Percentiles rank a stretch among this genome's conserved stretches.
Conservation (phyloP, 2,888 invertebrate species). For the Conomelus anceps region DNA sequence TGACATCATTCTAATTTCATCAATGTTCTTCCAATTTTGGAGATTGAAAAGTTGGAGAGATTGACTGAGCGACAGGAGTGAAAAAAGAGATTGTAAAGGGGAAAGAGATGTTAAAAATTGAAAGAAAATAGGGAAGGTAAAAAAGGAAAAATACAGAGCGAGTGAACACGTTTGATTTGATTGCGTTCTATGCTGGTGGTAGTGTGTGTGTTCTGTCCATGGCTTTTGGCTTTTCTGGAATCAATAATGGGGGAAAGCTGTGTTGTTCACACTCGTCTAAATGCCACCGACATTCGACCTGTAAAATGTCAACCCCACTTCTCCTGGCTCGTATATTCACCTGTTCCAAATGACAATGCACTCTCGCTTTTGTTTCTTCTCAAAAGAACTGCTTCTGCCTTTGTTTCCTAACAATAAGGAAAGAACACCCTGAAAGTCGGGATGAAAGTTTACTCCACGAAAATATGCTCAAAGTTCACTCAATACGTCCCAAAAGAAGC, state of each 20-base stretch:
- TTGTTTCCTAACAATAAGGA: background rate
- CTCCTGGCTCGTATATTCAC: background rate
- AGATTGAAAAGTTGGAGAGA: background rate
- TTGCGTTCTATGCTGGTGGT: background rate
- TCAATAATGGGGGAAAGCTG: background rate
- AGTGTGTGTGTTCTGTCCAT: background rate
- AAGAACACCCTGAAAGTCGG: background rate
- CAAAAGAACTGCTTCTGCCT: background rate
- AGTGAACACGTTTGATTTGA: background rate
- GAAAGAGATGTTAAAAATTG: background rate
- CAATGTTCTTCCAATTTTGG: background rate
- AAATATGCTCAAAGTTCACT: background rate
- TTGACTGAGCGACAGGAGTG: background rate
- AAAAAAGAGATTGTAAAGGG: background rate
- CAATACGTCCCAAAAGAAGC: background rate
- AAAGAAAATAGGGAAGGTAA: too few species aligned
- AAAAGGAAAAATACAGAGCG: too few species aligned
- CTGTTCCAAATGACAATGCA: background rate
- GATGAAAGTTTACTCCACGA: background rate
- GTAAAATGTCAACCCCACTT: background rate
- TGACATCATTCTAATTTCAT: background rate
- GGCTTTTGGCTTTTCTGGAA: background rate
- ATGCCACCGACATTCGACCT: background rate
- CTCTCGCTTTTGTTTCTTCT: background rate
- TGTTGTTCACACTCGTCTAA: background rate